Base-by-base conservation (phyloP, 2,797 vertebrate species). In the Sebastes trivittatus region DNA sequence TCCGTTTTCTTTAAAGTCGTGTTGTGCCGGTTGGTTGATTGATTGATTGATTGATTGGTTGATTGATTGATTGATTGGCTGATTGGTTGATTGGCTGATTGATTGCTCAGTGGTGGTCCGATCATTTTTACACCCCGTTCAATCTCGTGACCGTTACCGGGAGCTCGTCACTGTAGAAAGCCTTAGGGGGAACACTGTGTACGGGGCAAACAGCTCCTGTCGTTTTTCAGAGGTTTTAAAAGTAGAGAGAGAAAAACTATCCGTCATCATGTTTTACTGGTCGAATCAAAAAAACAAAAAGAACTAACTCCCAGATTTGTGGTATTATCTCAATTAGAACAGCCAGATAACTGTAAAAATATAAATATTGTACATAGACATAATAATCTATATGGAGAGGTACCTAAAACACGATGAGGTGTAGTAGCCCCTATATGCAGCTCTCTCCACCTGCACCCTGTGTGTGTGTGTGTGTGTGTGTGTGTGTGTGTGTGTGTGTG, bases 361-460 rank as follows among this genome's bases (percentile, higher is more conserved):
- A 95, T 95, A 95, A 93, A 95, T 95, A 95, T 68, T 95, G 94
- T 95, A 95, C 68, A 95, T 95, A 95, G 80, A 95, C 92, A 95
- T 95, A 95, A 93, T 94, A 93, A 94, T 95, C 94, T 95, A 95
- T 95, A 94, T 93, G 93, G 92, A 94, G 93, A 94, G 93, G 86
- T 65, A 92, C 83, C 80, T 75, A 86, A 90, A 93, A 91, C 90
- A 91, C 89, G 63, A 74, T 82, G 90, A 92, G 88, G 92, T 93
- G 65, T 90, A 89, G 90, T 93, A 92, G 92, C 93, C 93, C 92
- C 87, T 89, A 89, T 92, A 93, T 93, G 93, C 93, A 93, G 93
- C 91, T 91, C 92, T 94, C 92, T 92, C 91, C 90, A 83, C 90
- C 83, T 78, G 75, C 93, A 89, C 94, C 92, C 87, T 75, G 77